Evolutionary conservation across 2,797 vertebrate species (phyloP), one percentile per base, ranked within the genome.

Genomic region (Macrochelys suwanniensis): DNA sequence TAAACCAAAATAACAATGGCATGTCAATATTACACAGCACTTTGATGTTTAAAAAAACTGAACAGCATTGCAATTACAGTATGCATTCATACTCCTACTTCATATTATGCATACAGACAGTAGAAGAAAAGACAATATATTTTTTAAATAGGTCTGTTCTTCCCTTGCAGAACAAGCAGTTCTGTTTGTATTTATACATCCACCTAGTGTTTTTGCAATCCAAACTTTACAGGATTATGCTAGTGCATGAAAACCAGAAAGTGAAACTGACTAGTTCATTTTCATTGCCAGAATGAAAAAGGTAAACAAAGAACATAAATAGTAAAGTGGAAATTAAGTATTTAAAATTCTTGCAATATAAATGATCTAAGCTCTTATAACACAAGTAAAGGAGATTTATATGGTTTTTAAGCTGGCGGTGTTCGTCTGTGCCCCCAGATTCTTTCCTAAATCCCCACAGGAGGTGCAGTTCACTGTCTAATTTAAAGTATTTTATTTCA

Each of bases 401-500:
- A 31, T 49, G 74, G 68, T 84, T 88, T 96, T 89, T 68, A 89
- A 88, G 37, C 65, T 19, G 59, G 57, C 50, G 84, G 65, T 7
- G n/a, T 28, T 95, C 82, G 92, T 90, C 84, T 56, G 93, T 92
- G 68, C 11, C 2, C 33, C 51, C 81, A 3, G 11, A 31, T 84
- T 47, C 51, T 37, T 78, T 83, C n/a, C 95, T 94, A 96, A 85
- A 92, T 91, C 97, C 98, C 98, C 96, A 95, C 96, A 97, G 98
- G 96, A 95, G 68, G 79, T 94, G 93, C 45, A 96, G 95, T 94
- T 95, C 84, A 23, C 94, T 93, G 95, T 94, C 92, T 97, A 95
- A 97, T 97, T 98, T 97, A 95, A 97, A 97, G 97, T 96, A 97
- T 98, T 97, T 94, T 45, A 77, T 98, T 98, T 98, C 98, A 98